Evolutionary conservation across 2,113 vertebrate genomes (phyloP).

Genomic region (Zapornia atra): DNA sequence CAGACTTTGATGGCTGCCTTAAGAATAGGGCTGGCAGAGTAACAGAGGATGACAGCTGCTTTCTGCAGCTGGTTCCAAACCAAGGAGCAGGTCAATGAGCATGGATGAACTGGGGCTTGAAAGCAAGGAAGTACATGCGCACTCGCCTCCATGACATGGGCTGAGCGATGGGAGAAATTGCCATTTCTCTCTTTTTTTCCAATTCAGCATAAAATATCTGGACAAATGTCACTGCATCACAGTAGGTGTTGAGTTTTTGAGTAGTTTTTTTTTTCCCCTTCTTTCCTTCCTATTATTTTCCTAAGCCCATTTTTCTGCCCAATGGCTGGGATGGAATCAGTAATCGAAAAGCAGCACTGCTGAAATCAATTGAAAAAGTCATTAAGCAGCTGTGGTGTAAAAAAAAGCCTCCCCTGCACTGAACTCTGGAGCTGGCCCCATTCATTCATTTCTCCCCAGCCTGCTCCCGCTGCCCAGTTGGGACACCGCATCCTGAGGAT

Average conservation of each 20-base stretch:
- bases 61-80: conserved; percentile 51
- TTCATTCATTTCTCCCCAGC: conserved; percentile 28
- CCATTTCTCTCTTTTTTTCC: background rate
- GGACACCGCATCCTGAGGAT: conserved; percentile 66
- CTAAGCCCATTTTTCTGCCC: conserved; percentile 42
- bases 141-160: background rate
- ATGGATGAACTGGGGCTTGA: conserved; percentile 20
- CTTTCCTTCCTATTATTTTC: conserved; percentile 3
- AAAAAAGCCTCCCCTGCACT: conserved; percentile 10
- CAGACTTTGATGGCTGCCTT: conserved; percentile 50
- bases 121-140: background rate
- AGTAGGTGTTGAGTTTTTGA: background rate
- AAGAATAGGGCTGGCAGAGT: conserved; percentile 43
- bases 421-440: conserved; percentile 12
- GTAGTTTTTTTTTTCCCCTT: background rate
- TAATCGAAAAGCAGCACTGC: conserved; percentile 49
- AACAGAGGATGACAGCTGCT: conserved; percentile 61
- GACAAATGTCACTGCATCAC: background rate
- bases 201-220: background rate
- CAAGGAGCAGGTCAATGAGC: conserved; percentile 23
- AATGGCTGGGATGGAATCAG: conserved; percentile 36
- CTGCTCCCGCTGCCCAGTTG: conserved; percentile 14
- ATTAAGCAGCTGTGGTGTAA: conserved; percentile 48
- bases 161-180: background rate
- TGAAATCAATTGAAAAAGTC: conserved; percentile 70